These are phyloP conservation scores for Clepsis dumicolana DNA, from an alignment of 2,888 invertebrate genomes.

Conservation along the genomic window DNA sequence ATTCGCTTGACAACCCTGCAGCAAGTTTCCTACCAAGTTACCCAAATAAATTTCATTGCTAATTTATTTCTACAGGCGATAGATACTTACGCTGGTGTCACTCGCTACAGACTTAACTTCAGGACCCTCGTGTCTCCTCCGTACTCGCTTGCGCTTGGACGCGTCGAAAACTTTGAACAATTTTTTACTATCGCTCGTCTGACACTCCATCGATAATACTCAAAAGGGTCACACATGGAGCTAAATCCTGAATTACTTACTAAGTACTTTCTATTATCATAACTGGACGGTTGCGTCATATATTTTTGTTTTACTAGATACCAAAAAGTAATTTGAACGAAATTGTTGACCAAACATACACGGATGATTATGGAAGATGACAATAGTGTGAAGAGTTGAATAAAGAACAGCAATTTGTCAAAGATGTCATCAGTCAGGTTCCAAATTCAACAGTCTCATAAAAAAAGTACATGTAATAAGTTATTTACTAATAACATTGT, in stretches of 20 bases:
- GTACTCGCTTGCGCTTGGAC: slow-evolving; percentile 65
- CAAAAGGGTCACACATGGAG: slow-evolving; percentile 66
- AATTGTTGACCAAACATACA: slow-evolving; percentile 67
- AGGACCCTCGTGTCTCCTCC: slow-evolving; percentile 65
- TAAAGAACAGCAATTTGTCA: slow-evolving; percentile 58
- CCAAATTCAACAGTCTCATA: slow-evolving; percentile 7
- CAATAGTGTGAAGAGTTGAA: slow-evolving; percentile 65
- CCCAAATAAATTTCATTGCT: slow-evolving; percentile 10
- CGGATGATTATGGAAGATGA: slow-evolving; percentile 58
- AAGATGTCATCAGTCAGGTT: not conserved
- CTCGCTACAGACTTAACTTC: slow-evolving; percentile 67
- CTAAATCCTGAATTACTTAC: slow-evolving; percentile 45
- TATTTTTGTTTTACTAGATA: slow-evolving; percentile 48
- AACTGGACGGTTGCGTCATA: slow-evolving; percentile 54
- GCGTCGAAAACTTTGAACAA: slow-evolving; percentile 77
- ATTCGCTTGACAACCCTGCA: slow-evolving; percentile 57
- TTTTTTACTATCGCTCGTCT: slow-evolving; percentile 78
- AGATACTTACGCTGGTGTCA: slow-evolving; percentile 75
- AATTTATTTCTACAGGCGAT: slow-evolving; percentile 2
- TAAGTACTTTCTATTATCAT: slow-evolving; percentile 8
- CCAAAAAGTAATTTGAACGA: slow-evolving; percentile 61
- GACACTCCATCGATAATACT: slow-evolving; percentile 74
- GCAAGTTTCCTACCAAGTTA: not conserved
- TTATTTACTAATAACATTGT: no score
- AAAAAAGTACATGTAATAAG: not conserved